Conservation (phyloP, 2,797 vertebrate genomes). For the Manis crassicaudata region DNA sequence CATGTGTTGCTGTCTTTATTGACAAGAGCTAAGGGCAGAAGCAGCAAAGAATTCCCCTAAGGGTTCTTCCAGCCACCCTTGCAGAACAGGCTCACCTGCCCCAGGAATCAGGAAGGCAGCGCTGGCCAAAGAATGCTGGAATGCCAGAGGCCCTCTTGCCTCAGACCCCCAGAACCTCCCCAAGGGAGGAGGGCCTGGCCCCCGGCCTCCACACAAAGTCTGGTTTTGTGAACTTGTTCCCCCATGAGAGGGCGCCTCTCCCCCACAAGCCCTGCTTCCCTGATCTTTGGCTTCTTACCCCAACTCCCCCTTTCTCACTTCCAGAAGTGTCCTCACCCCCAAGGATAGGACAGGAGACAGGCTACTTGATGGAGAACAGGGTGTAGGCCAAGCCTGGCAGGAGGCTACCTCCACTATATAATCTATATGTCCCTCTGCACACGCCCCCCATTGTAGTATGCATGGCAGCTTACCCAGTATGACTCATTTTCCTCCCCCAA, state of each 20-base stretch:
- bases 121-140: background rate
- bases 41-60: background rate
- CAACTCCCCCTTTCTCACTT: background rate
- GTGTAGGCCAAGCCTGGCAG: background rate
- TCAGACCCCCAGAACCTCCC: background rate
- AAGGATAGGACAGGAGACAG: background rate
- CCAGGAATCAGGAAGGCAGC: background rate
- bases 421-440: fast-evolving
- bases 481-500: background rate
- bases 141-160: background rate
- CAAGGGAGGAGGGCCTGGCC: background rate
- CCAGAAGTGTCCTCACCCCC: background rate
- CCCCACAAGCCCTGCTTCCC: background rate
- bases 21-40: background rate
- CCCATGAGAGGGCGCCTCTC: fast-evolving
- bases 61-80: background rate
- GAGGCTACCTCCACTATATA: background rate
- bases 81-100: background rate
- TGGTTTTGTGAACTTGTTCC: background rate
- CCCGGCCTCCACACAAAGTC: background rate
- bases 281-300: background rate
- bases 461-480: too few species aligned
- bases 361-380: background rate
- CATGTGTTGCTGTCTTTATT: constrained; percentile 56
- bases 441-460: background rate